Conservation (phyloP, 2,113 vertebrate species). For the Melanotaenia duboulayi region DNA sequence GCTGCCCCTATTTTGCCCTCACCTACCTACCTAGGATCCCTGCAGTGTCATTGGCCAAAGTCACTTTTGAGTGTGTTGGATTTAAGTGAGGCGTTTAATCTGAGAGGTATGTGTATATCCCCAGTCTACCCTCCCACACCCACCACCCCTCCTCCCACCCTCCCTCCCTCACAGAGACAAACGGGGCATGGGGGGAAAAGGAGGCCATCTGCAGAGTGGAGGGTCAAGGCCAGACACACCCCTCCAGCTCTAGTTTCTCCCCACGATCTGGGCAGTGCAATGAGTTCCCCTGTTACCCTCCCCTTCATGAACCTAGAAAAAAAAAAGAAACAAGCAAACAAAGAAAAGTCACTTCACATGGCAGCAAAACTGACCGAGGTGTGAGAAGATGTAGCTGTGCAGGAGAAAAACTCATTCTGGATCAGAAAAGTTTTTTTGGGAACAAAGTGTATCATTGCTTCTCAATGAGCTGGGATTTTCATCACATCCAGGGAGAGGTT, state of each 20-base stretch:
- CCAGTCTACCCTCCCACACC: conserved; percentile 81
- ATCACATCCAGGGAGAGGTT: conserved; percentile 58
- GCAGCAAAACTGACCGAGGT: neutral
- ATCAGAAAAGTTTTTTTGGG: conserved; percentile 62
- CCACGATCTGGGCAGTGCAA: conserved; percentile 87
- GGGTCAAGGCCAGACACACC: conserved; percentile 71
- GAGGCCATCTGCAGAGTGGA: conserved; percentile 65
- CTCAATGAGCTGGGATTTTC: conserved; percentile 76
- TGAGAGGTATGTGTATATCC: conserved; percentile 79
- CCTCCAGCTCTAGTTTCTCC: conserved; percentile 82
- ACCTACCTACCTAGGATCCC: conserved; percentile 52
- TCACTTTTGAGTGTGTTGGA: conserved; percentile 75
- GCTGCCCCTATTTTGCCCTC: conserved; percentile 36
- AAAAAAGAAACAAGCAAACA: neutral
- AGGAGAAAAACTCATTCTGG: conserved; percentile 20
- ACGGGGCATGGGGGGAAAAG: conserved; percentile 72
- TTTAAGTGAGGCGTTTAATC: conserved; percentile 77
- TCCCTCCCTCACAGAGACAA: conserved; percentile 82
- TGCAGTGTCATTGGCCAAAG: conserved; percentile 65
- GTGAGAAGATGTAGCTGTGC: neutral
- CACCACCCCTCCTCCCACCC: conserved; percentile 78
- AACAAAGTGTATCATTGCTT: conserved; percentile 70
- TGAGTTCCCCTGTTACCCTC: conserved; percentile 87
- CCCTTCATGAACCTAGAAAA: conserved; percentile 84
- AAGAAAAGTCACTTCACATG: neutral